A percentile compares a stretch with the other conserved stretches of the same genome.
Conservation (phyloP, 2,888 invertebrate genomes). For the Sminthurides aquaticus region DNA sequence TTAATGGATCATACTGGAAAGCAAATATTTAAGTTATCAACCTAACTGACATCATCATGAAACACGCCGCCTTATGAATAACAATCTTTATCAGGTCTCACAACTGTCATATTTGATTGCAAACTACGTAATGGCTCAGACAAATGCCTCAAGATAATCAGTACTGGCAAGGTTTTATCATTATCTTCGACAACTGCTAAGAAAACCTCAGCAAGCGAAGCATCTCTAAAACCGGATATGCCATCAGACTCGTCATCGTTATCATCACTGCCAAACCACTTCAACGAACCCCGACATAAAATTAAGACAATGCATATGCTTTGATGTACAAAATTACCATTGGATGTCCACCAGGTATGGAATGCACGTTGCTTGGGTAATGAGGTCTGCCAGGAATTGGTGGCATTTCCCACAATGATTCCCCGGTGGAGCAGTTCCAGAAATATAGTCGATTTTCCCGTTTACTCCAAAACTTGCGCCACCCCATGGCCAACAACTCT, state of each 20-base stretch:
- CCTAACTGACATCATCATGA: conserved; percentile 9
- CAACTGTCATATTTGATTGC: not conserved
- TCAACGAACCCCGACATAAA: not conserved
- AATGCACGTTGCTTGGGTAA: conserved; percentile 1
- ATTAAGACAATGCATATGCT: not conserved
- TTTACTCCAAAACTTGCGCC: conserved; percentile 96
- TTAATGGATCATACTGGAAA: conserved; percentile 82
- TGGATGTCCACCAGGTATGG: conserved; percentile 9
- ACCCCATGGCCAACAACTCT: conserved; percentile 75
- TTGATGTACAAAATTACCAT: conserved; percentile 9
- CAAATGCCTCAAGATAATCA: conserved; percentile 42
- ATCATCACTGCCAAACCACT: conserved; percentile 11
- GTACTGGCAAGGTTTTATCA: conserved; percentile 23
- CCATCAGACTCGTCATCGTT: conserved; percentile 22
- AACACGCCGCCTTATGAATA: too few species aligned
- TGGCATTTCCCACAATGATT: conserved; percentile 96
- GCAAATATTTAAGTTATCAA: too few species aligned
- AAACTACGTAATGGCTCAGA: conserved; percentile 29
- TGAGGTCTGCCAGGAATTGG: conserved; percentile 46
- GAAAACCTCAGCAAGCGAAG: conserved; percentile 18
- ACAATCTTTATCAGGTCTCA: not conserved
- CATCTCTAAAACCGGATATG: not conserved
- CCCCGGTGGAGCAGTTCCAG: conserved; percentile 91
- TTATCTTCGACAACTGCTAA: conserved; percentile 4
- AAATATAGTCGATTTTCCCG: conserved; percentile 90